Evolutionary conservation across 2,113 vertebrate species (phyloP).

Genomic region (Phyllopteryx taeniolatus): DNA sequence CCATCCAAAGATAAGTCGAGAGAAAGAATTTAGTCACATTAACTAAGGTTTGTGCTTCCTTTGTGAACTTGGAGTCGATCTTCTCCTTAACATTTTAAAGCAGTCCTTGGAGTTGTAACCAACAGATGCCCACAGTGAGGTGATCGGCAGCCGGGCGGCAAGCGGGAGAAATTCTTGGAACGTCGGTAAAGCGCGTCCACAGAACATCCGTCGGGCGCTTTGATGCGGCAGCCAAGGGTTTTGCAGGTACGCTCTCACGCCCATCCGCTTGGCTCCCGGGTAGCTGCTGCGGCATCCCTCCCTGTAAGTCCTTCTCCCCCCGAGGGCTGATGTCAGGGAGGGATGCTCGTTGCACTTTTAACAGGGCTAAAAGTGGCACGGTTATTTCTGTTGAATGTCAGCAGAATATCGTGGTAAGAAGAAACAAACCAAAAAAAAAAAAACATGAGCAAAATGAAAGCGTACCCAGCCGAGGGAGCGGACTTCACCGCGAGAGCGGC

Average conservation of each 20-base stretch:
- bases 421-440: neutral
- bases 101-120: neutral
- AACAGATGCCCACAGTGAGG: neutral
- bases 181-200: constrained; percentile 19
- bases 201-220: constrained; percentile 27
- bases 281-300: constrained; percentile 11
- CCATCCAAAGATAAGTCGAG: no score
- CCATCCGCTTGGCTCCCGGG: constrained; percentile 19
- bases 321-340: constrained; percentile 35
- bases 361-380: constrained; percentile 17
- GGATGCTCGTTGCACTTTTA: constrained; percentile 28
- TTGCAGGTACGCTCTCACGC: constrained; percentile 36
- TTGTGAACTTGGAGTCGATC: neutral
- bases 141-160: neutral
- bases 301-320: constrained; percentile 20
- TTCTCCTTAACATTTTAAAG: no score
- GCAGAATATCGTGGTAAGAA: constrained; percentile 7
- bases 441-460: neutral
- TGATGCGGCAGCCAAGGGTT: constrained; percentile 36
- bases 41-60: no score
- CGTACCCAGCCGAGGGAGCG: neutral
- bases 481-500: neutral
- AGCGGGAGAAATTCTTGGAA: constrained; percentile 1
- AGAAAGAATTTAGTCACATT: no score
- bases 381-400: constrained; percentile 9